phyloP scores from a whole-genome alignment of 2,888 invertebrate genomes.

The Temnothorax rugatulus region DNA sequence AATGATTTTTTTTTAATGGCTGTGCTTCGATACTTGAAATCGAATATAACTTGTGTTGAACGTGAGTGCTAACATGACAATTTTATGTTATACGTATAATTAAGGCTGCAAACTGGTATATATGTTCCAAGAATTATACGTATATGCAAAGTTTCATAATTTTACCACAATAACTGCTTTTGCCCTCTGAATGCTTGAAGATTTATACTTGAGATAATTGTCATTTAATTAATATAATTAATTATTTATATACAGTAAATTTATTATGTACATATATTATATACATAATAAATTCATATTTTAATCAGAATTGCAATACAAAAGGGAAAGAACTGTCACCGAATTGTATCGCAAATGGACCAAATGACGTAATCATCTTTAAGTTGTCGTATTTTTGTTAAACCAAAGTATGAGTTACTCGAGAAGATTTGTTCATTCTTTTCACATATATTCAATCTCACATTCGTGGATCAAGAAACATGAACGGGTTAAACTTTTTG shows the following conservation, averaged over 20 bases:
- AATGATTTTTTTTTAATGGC: constrained; percentile 51
- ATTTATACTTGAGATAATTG: constrained; percentile 5
- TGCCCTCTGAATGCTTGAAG: background rate
- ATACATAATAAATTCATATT: background rate
- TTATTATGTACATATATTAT: background rate
- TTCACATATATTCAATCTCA: background rate
- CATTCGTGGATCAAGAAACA: background rate
- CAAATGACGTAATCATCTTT: constrained; percentile 62
- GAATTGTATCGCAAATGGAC: constrained; percentile 63
- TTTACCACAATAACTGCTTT: constrained; percentile 18
- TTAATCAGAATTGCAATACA: constrained; percentile 13
- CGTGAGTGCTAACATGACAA: constrained; percentile 27
- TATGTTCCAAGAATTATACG: constrained; percentile 7
- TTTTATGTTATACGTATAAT: constrained; percentile 23
- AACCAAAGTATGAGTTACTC: background rate
- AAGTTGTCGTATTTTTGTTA: constrained; percentile 39
- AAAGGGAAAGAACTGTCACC: constrained; percentile 8
- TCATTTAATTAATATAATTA: background rate
- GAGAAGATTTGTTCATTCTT: background rate
- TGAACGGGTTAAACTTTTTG: constrained; percentile 19
- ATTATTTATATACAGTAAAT: background rate
- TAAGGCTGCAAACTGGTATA: background rate
- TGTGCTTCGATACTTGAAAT: constrained; percentile 45
- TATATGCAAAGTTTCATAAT: constrained; percentile 9
- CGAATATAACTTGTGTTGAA: constrained; percentile 11